These are phyloP conservation scores for Zaprionus ornatus DNA, from an alignment of 1,140 invertebrate species.

Conservation along the genomic window DNA sequence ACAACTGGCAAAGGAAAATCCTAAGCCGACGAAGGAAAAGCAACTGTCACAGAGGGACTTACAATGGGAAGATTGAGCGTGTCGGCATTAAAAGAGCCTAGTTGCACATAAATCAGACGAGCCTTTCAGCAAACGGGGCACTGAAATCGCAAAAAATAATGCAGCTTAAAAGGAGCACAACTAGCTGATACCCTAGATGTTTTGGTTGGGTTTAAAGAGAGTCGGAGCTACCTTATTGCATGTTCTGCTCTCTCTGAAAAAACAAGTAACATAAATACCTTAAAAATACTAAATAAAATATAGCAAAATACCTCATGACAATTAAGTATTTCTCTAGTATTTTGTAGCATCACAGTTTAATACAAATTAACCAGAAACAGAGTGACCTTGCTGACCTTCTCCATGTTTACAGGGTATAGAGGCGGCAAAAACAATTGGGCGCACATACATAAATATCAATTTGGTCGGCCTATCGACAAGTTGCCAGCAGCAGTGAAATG, in stretches of 20 bases:
- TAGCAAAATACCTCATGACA: background rate
- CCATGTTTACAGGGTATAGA: constrained; percentile 5
- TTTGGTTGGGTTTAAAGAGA: background rate
- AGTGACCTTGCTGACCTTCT: too few species aligned
- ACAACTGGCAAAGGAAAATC: constrained; percentile 10
- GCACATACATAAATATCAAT: constrained; percentile 72
- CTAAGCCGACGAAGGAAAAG: constrained; percentile 10
- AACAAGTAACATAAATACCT: background rate
- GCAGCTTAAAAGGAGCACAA: background rate
- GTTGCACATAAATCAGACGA: constrained; percentile 38
- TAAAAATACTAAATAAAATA: background rate
- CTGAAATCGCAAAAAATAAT: background rate
- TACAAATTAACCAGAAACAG: background rate
- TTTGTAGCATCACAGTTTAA: background rate
- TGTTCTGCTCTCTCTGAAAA: background rate
- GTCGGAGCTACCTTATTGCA: too few species aligned
- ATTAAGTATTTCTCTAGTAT: background rate
- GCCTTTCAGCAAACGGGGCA: constrained; percentile 30
- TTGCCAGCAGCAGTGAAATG: constrained; percentile 32
- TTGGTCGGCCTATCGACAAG: constrained; percentile 46
- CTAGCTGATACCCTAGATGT: constrained; percentile 9
- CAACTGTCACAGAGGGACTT: constrained; percentile 36
- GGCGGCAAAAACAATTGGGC: constrained; percentile 26
- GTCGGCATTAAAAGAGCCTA: constrained; percentile 24
- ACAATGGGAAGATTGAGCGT: constrained; percentile 37